Conservation (phyloP, 2,113 vertebrate genomes). For the Campylomormyrus numenius region DNA sequence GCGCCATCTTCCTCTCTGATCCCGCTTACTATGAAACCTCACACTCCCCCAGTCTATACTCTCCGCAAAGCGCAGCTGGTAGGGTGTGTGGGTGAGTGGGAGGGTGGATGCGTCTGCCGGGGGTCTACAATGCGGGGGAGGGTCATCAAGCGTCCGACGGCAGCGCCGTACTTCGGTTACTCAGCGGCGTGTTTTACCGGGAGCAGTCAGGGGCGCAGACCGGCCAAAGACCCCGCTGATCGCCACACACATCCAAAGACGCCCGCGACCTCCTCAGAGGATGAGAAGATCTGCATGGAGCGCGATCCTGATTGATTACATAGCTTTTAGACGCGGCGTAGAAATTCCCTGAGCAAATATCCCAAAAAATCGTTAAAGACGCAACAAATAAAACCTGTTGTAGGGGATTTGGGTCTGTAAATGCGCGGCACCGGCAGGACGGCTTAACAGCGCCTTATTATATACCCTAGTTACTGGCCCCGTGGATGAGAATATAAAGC, state of each 20-base stretch:
- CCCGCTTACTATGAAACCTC: constrained; percentile 32
- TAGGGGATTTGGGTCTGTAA: neutral
- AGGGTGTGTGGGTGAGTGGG: constrained; percentile 19
- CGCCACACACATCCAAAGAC: neutral
- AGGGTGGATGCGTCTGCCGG: neutral
- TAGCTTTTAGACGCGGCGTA: neutral
- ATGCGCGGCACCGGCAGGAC: no score
- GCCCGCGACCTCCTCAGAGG: neutral
- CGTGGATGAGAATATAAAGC: neutral
- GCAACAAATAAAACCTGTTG: neutral
- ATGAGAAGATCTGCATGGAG: neutral
- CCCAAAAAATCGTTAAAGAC: neutral
- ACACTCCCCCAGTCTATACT: constrained; percentile 30
- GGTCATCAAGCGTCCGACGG: neutral
- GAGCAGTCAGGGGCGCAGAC: neutral
- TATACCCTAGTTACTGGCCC: neutral
- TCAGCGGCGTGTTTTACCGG: no score
- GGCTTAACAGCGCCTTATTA: neutral
- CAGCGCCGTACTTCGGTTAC: no score
- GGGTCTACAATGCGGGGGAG: neutral
- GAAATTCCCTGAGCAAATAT: neutral
- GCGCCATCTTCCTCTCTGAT: constrained; percentile 60
- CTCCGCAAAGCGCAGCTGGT: constrained; percentile 18
- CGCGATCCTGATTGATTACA: neutral
- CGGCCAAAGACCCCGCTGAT: neutral